Percentiles rank a stretch among this genome's conserved stretches.
Conservation (phyloP, 1,140 invertebrate genomes). For the Drosophila kanapiae region DNA sequence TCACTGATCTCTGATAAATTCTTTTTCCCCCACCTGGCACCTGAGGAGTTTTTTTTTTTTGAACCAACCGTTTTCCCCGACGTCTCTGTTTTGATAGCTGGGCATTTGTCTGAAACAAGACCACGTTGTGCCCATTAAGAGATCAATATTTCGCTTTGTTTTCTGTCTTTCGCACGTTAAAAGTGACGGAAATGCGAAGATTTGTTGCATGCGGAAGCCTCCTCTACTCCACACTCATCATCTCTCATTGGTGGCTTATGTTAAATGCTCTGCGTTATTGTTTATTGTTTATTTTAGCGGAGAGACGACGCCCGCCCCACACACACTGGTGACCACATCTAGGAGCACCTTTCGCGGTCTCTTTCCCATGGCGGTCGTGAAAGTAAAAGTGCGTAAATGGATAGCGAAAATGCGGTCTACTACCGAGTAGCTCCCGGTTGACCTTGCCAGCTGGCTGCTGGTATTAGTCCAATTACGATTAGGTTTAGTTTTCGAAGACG, state of each 20-base stretch:
- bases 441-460: slow-evolving; percentile 6
- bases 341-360: slow-evolving; percentile 1
- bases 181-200: slow-evolving; percentile 76
- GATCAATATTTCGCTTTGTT: slow-evolving; percentile 76
- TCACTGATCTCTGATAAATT: slow-evolving; percentile 75
- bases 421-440: neutral
- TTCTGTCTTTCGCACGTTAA: slow-evolving; percentile 68
- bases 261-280: slow-evolving; percentile 54
- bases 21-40: slow-evolving; percentile 10
- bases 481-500: neutral
- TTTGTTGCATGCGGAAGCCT: slow-evolving; percentile 78
- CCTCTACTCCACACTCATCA: slow-evolving; percentile 24
- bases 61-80: slow-evolving; percentile 29
- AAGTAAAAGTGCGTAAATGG: slow-evolving; percentile 29
- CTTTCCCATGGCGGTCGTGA: neutral
- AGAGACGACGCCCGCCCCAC: slow-evolving; percentile 7
- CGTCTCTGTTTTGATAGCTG: slow-evolving; percentile 44
- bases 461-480: neutral
- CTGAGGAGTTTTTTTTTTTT: slow-evolving; percentile 19
- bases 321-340: slow-evolving; percentile 20
- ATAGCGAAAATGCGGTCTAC: slow-evolving; percentile 23
- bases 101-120: slow-evolving; percentile 52
- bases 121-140: slow-evolving; percentile 68
- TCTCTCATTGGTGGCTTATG: slow-evolving; percentile 41
- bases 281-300: slow-evolving; percentile 48